phyloP scores from a whole-genome alignment of 30 jellyfish, hydroid and myxozoan species.

The Morbakka virulenta region DNA sequence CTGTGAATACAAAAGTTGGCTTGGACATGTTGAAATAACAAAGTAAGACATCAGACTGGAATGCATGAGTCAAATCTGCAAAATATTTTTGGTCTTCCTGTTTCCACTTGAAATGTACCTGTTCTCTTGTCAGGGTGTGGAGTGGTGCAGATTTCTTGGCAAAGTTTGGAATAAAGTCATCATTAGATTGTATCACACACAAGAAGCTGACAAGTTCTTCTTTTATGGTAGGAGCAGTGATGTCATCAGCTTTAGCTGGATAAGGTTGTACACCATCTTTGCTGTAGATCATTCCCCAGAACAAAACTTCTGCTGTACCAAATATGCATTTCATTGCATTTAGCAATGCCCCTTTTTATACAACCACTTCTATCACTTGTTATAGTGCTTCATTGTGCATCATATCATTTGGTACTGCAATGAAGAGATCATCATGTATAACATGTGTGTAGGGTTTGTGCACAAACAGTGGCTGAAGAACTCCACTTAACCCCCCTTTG shows the following conservation, averaged over 20 bases:
- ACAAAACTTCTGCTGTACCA: background rate
- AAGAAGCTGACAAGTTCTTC: background rate
- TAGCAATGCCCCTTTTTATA: too few relatives aligned
- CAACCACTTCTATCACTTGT: background rate
- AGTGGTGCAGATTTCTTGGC: background rate
- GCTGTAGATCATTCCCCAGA: too few relatives aligned
- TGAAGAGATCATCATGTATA: constrained; percentile 1
- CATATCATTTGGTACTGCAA: background rate
- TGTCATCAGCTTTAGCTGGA: background rate
- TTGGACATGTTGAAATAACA: background rate
- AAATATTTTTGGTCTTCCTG: background rate
- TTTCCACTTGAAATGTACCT: background rate
- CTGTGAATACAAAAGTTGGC: constrained; percentile 8
- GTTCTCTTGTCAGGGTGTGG: background rate
- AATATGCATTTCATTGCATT: too few relatives aligned
- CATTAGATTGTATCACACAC: background rate
- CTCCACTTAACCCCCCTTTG: too few relatives aligned
- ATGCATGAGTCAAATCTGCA: background rate
- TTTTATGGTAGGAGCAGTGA: background rate
- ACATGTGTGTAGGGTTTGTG: too few relatives aligned
- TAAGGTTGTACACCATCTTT: background rate
- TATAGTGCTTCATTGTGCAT: background rate
- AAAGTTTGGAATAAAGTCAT: background rate
- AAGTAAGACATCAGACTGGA: background rate
- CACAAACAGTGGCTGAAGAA: too few relatives aligned